Evolutionary conservation across 2,113 vertebrate species (phyloP).

Genomic region (Pundamilia nyererei): DNA sequence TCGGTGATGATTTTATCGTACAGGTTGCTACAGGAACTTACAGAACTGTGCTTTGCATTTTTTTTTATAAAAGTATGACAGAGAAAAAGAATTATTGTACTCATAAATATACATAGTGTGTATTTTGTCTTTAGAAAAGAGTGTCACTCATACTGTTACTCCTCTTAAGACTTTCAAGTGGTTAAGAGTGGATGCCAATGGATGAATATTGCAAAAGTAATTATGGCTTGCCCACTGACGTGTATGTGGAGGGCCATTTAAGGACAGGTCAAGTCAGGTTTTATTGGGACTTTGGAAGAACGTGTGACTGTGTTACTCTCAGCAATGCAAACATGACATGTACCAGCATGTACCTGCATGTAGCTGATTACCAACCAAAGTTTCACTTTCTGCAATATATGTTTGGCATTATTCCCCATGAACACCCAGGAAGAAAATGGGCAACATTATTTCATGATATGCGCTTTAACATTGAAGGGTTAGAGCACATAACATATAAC

Average conservation of each 20-base stretch:
- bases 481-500: neutral
- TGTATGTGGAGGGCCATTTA: neutral
- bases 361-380: neutral
- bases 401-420: neutral
- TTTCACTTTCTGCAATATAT: neutral
- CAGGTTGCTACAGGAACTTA: neutral
- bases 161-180: neutral
- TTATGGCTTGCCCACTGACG: neutral
- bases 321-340: neutral
- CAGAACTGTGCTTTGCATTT: neutral
- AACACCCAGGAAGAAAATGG: neutral
- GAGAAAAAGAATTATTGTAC: neutral
- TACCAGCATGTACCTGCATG: neutral
- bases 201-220: neutral
- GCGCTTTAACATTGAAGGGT: neutral
- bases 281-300: neutral
- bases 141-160: neutral
- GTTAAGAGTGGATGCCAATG: neutral
- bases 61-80: neutral
- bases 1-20: neutral
- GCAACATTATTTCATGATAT: neutral
- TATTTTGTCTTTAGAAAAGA: neutral
- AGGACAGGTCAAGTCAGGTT: neutral
- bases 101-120: neutral
- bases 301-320: neutral